These are phyloP conservation scores for Troides oblongomaculatus DNA, from an alignment of 2,888 invertebrate species.

Conservation along the genomic window DNA sequence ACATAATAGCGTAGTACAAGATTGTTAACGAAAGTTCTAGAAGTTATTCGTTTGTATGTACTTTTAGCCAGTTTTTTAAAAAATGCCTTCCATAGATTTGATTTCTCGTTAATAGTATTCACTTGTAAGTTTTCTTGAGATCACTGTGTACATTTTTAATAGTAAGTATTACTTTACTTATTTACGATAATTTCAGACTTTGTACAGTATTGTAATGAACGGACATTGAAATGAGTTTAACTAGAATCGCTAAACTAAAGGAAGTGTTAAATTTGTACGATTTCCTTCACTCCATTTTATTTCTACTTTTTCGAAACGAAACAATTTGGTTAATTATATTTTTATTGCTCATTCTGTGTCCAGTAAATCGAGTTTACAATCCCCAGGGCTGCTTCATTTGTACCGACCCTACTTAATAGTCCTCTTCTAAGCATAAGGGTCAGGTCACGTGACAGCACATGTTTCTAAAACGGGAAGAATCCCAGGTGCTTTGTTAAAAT, in stretches of 20 bases:
- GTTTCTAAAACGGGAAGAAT: conserved; percentile 57
- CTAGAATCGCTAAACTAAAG: conserved; percentile 52
- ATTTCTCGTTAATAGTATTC: too few species aligned
- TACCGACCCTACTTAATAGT: conserved; percentile 71
- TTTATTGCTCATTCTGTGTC: conserved; percentile 74
- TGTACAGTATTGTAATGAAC: conserved; percentile 11
- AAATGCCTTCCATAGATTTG: not conserved
- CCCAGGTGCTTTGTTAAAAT: conserved; percentile 62
- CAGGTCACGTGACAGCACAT: conserved; percentile 45
- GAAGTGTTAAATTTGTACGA: conserved; percentile 52
- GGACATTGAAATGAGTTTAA: conserved; percentile 47
- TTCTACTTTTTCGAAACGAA: conserved; percentile 59
- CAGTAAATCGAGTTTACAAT: conserved; percentile 70
- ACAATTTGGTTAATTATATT: conserved; percentile 70
- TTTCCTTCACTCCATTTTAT: conserved; percentile 53
- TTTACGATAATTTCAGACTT: not conserved
- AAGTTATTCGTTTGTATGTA: not conserved
- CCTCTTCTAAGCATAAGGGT: conserved; percentile 58
- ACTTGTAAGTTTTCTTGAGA: too few species aligned
- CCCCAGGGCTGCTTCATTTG: conserved; percentile 67
- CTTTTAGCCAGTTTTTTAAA: too few species aligned
- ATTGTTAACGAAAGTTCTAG: conserved; percentile 12
- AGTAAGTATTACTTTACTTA: not conserved
- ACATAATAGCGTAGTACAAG: conserved; percentile 6
- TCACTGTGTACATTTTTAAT: not conserved